phyloP scores from a whole-genome alignment of 2,888 invertebrate species.

The Hypsopygia costalis region DNA sequence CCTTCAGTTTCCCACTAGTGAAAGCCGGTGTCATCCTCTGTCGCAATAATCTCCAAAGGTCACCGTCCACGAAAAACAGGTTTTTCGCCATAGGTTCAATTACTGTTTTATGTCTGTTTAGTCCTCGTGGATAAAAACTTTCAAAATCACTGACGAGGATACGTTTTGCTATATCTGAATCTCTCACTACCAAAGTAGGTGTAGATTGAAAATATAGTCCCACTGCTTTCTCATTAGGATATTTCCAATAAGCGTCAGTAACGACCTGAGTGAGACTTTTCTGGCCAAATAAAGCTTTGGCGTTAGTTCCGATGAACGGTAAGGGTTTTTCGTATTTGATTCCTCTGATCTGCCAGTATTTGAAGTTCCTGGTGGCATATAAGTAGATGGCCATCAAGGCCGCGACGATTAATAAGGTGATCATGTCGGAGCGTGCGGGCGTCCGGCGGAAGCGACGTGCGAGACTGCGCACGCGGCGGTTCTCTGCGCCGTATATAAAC shows the following conservation, averaged over 20 bases:
- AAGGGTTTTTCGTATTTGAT: constrained; percentile 39
- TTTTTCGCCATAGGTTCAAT: constrained; percentile 47
- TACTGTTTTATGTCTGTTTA: constrained; percentile 31
- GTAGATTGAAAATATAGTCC: constrained; percentile 36
- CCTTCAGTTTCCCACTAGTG: constrained; percentile 48
- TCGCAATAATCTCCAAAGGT: constrained; percentile 49
- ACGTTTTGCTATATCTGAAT: constrained; percentile 41
- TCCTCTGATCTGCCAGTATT: constrained; percentile 37
- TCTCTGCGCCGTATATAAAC: background rate
- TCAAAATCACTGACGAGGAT: constrained; percentile 39
- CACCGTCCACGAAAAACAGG: constrained; percentile 51
- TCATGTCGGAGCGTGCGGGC: background rate
- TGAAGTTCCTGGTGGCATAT: constrained; percentile 38
- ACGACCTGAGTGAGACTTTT: constrained; percentile 36
- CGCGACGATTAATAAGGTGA: constrained; percentile 12
- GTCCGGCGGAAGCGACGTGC: background rate
- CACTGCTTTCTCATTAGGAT: constrained; percentile 43
- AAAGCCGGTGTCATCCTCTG: constrained; percentile 57
- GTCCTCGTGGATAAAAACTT: constrained; percentile 38
- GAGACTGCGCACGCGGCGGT: background rate
- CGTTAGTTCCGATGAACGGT: constrained; percentile 37
- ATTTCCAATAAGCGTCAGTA: constrained; percentile 39
- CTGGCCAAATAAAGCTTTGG: constrained; percentile 21
- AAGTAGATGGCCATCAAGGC: constrained; percentile 26
- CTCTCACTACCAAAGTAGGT: constrained; percentile 40